Conservation (phyloP, 2,888 invertebrate species). For the Hymenopus coronatus region DNA sequence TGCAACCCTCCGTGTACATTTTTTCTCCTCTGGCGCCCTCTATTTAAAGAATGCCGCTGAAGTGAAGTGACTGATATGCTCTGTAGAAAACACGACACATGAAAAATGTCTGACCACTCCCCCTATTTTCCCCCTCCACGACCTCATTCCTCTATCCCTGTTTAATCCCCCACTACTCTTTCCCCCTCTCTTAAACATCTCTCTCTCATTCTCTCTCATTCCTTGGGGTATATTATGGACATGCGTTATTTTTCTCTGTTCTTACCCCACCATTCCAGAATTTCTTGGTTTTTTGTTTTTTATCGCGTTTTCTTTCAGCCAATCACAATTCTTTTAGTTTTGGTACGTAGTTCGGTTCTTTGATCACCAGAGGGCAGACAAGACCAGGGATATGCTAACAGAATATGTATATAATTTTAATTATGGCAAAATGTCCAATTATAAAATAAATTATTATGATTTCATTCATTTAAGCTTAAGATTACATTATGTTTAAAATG, state of each 20-base stretch:
- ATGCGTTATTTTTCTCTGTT: conserved; percentile 2
- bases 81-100: conserved; percentile 30
- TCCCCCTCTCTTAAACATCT: background rate
- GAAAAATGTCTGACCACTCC: conserved; percentile 28
- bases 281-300: conserved; percentile 44
- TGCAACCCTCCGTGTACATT: background rate
- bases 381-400: conserved; percentile 1
- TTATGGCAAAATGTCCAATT: too few relatives aligned
- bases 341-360: conserved; percentile 24
- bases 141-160: background rate
- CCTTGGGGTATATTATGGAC: conserved; percentile 11
- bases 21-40: background rate
- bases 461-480: too few relatives aligned
- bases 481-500: too few relatives aligned
- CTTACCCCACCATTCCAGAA: conserved; percentile 38
- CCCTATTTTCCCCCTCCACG: background rate
- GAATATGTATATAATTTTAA: background rate
- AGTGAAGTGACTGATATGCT: conserved; percentile 29
- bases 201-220: conserved; percentile 3
- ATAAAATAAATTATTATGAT: too few relatives aligned
- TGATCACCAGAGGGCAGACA: conserved; percentile 30
- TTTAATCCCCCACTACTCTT: background rate
- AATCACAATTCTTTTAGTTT: conserved; percentile 24
- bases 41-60: conserved; percentile 26
- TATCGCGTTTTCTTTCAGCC: conserved; percentile 41